phyloP scores from a whole-genome alignment of 2,797 vertebrate genomes.

The Danionella dracula region DNA sequence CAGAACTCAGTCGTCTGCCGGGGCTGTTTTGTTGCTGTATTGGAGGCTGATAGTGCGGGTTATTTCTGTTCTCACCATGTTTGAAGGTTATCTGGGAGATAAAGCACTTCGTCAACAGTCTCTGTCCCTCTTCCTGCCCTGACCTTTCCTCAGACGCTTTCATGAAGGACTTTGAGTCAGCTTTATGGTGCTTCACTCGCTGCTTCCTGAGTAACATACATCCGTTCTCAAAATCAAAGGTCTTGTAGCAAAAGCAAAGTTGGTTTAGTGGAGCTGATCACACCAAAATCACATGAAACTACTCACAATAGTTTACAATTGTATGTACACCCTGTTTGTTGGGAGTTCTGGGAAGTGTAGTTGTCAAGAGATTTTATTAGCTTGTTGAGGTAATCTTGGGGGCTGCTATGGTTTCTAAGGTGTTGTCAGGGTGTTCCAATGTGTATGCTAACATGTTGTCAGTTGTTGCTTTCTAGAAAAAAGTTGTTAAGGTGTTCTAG shows the following conservation, averaged over 20 bases:
- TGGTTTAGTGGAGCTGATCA: neutral
- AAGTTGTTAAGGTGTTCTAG: neutral
- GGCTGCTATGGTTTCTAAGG: no score
- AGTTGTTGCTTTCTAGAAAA: neutral
- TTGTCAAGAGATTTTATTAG: no score
- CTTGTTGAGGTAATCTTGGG: no score
- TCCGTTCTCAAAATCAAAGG: neutral
- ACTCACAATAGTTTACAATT: no score
- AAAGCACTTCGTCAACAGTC: neutral
- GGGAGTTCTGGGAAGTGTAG: no score
- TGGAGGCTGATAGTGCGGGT: neutral
- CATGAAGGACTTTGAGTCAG: slow-evolving; percentile 19
- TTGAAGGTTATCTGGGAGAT: slow-evolving; percentile 7
- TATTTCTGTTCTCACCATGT: neutral
- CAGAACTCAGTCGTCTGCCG: neutral
- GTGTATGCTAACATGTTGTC: no score
- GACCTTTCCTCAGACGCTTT: neutral
- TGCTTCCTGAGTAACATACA: neutral
- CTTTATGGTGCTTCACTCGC: neutral
- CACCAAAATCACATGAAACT: no score
- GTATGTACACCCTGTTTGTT: no score
- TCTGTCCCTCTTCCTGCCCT: neutral
- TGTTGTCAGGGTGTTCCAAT: no score
- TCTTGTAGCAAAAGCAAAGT: no score
- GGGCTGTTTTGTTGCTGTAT: neutral